Base-by-base conservation (phyloP, 1,140 invertebrate genomes). In the Agraylea sexmaculata region DNA sequence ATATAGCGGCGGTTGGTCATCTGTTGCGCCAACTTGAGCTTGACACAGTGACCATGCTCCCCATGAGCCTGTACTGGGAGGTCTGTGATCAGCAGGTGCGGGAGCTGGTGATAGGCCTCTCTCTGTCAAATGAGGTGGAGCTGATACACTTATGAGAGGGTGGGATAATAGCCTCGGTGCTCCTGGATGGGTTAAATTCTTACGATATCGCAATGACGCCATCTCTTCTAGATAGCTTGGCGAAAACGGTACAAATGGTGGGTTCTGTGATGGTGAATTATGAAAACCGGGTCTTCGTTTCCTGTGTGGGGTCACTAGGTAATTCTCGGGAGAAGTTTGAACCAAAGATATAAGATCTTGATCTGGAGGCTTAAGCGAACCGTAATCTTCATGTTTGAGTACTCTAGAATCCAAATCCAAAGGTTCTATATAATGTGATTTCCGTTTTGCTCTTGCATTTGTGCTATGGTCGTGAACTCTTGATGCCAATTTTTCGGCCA, bases 271-370 rank as follows among this genome's bases (percentile, higher is more conserved):
- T 6, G 83, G 83, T 5, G 83, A 78, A 52, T 86, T 87, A 50
- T 86, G 81, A 55, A 87, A 87, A 17, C 84, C 83, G 1, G 83
- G 83, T 53, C 83, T 65, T 58, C 83, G 67, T 61, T 87, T 87
- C 46, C 84, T 60, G 60, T 86, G 83, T 1, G 84, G 84, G 23
- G 81, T 87, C 4, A 87, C 84, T 18, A 86, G 81, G 52, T 86
- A 86, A 45, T 78, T 78, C 51, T 78, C 76, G 0, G 76, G 75
- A 13, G 74, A 77, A 33, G 69, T 71, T 52, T 77, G 75, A 8
- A 78, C 71, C 21, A 77, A 62, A 2, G 70, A 69, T 55, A 74
- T 70, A 15, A 74, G 52, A 55, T 76, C 73, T 44, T 71, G 71
- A 48, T 78, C 76, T 2, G 75, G 70, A 10, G 74, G 67, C 51